These are phyloP conservation scores for Rhabdornis inornatus DNA, from an alignment of 2,113 vertebrate species.

Conservation along the genomic window DNA sequence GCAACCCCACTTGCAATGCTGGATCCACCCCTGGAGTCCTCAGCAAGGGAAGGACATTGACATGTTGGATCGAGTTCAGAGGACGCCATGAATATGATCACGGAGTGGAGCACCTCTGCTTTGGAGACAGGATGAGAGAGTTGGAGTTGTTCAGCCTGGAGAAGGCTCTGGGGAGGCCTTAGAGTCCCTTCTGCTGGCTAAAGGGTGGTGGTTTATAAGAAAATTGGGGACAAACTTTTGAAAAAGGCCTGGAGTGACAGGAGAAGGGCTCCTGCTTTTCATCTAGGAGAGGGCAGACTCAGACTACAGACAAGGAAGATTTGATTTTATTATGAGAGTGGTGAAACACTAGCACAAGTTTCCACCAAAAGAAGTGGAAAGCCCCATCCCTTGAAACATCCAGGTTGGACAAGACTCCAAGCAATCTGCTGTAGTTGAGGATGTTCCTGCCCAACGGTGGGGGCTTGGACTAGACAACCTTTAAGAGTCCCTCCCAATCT, in stretches of 20 bases:
- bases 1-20: neutral
- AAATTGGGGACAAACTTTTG: neutral
- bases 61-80: accelerated
- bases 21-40: neutral
- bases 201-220: neutral
- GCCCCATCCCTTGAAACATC: neutral
- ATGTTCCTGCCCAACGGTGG: neutral
- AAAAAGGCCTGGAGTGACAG: accelerated
- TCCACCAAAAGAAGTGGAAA: too few species aligned
- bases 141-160: neutral
- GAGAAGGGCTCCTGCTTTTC: neutral
- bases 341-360: neutral
- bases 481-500: neutral
- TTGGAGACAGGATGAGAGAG: neutral
- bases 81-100: accelerated
- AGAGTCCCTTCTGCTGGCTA: neutral
- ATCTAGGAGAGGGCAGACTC: neutral
- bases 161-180: neutral
- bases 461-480: accelerated
- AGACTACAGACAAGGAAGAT: neutral
- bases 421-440: neutral
- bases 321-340: accelerated
- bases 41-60: neutral
- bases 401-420: accelerated
- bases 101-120: neutral